A percentile compares a stretch with the other conserved stretches of the same genome.
phyloP scores from a whole-genome alignment of 2,113 vertebrate genomes.

The Perccottus glenii region DNA sequence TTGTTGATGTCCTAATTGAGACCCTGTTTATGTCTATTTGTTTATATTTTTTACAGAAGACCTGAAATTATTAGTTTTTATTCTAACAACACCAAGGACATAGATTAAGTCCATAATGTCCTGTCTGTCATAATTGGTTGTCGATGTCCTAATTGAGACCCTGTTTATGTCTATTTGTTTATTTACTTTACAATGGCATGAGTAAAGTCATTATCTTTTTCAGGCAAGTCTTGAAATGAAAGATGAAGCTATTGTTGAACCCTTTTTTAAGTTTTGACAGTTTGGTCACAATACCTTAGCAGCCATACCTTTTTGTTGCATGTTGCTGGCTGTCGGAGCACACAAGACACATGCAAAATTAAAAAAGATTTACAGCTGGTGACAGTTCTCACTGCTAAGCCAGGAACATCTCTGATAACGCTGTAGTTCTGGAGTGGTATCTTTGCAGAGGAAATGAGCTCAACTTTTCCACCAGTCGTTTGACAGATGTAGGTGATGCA shows the following conservation, averaged over 20 bases:
- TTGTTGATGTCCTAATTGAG: too few species aligned
- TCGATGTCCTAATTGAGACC: too few species aligned
- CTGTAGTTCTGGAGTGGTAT: background rate
- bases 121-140: background rate
- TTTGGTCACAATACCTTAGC: background rate
- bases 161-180: too few species aligned
- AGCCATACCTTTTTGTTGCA: constrained; percentile 16
- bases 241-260: too few species aligned
- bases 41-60: too few species aligned
- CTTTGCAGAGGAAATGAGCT: background rate
- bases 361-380: constrained; percentile 5
- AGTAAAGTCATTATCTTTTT: too few species aligned
- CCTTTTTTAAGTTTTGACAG: too few species aligned
- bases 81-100: too few species aligned
- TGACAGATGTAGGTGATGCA: constrained; percentile 6
- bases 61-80: too few species aligned
- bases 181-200: too few species aligned
- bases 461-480: constrained; percentile 9
- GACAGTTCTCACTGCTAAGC: background rate
- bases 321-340: background rate
- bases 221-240: too few species aligned
- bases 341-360: constrained; percentile 7
- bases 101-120: constrained; percentile 6
- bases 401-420: constrained; percentile 12
- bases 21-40: too few species aligned